Conservation (phyloP, 1,140 invertebrate species). For the Musca domestica region DNA sequence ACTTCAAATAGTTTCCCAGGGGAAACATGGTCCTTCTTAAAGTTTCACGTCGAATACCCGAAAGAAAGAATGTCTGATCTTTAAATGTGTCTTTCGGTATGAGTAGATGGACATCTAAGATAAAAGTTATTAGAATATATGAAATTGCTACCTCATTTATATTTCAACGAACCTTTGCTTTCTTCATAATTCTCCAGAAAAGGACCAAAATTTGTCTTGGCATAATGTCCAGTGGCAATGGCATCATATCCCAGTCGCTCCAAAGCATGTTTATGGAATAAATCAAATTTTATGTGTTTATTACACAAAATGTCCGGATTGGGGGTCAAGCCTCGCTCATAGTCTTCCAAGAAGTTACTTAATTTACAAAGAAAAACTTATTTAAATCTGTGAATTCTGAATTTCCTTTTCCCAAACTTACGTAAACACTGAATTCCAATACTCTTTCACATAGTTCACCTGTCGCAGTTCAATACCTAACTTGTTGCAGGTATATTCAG, state of each 20-base stretch:
- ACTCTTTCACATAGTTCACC: conserved; percentile 94
- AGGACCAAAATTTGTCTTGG: conserved; percentile 73
- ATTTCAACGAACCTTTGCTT: conserved; percentile 56
- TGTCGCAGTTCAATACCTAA: conserved; percentile 73
- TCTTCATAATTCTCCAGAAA: conserved; percentile 68
- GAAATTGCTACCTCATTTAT: too few species aligned
- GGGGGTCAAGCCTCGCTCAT: conserved; percentile 82
- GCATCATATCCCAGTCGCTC: conserved; percentile 76
- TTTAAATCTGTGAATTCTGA: too few species aligned
- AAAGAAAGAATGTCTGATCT: conserved; percentile 96
- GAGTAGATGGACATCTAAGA: conserved; percentile 69
- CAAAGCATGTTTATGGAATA: conserved; percentile 79
- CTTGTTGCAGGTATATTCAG: conserved; percentile 74
- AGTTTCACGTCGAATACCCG: conserved; percentile 75
- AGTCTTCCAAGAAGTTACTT: conserved; percentile 78
- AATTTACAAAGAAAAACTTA: not conserved
- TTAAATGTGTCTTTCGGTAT: conserved; percentile 74
- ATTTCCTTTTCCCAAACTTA: conserved; percentile 49
- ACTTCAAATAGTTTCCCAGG: conserved; percentile 74
- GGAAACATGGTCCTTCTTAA: conserved; percentile 88
- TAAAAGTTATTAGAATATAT: not conserved
- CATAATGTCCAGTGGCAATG: conserved; percentile 98
- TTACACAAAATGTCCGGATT: conserved; percentile 98
- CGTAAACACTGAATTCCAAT: conserved; percentile 95
- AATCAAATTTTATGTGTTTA: conserved; percentile 87